These are phyloP conservation scores for Mesitornis unicolor DNA, from an alignment of 2,113 vertebrate species.

Conservation along the genomic window DNA sequence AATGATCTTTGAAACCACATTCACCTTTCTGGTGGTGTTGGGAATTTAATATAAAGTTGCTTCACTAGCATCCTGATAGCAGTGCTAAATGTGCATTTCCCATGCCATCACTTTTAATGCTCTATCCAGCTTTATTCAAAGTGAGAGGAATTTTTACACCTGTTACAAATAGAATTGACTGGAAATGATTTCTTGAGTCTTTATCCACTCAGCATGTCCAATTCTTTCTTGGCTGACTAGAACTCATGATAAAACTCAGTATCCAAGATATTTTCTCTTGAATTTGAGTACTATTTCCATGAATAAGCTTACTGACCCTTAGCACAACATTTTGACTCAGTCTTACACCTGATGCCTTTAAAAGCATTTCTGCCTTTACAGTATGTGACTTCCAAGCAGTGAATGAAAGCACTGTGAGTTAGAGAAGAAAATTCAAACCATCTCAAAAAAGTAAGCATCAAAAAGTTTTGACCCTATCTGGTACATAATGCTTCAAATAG, in stretches of 20 bases:
- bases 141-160: not conserved
- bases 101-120: not conserved
- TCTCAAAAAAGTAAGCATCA: not conserved
- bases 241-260: not conserved
- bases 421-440: not conserved
- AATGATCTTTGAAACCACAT: not conserved
- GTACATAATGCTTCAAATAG: not conserved
- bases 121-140: not conserved
- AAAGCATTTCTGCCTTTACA: not conserved
- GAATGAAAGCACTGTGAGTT: not conserved
- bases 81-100: not conserved
- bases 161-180: not conserved
- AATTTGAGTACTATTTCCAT: not conserved
- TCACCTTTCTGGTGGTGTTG: not conserved
- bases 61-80: not conserved
- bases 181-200: not conserved
- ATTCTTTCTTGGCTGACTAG: not conserved
- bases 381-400: not conserved
- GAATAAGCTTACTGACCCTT: not conserved
- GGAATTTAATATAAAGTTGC: not conserved
- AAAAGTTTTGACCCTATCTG: not conserved
- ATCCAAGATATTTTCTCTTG: not conserved
- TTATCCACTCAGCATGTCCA: not conserved
- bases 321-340: not conserved
- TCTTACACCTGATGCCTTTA: not conserved